Evolutionary conservation across 2,797 vertebrate species (phyloP).

Genomic region (Sparus aurata): DNA sequence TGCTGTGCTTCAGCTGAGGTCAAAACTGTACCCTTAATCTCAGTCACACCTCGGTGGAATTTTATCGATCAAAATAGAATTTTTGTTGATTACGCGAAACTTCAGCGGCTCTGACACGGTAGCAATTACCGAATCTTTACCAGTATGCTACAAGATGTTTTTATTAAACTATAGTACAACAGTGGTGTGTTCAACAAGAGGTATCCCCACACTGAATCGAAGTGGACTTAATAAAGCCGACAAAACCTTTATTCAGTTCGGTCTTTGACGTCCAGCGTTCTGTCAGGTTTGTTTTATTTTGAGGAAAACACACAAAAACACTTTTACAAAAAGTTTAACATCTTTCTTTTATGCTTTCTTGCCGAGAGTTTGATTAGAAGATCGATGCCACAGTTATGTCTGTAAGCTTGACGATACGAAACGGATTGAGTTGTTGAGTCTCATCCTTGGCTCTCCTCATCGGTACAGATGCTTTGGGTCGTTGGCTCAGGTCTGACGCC

Average conservation of each 20-base stretch:
- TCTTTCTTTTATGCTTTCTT: not conserved
- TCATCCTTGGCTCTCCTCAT: too few relatives aligned
- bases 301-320: not conserved
- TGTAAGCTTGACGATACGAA: not conserved
- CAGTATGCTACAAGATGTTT: not conserved
- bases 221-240: slow-evolving; percentile 23
- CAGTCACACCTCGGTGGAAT: slow-evolving; percentile 47
- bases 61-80: slow-evolving; percentile 54
- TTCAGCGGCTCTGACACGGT: slow-evolving; percentile 41
- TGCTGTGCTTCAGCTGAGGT: slow-evolving; percentile 58
- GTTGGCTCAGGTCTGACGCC: too few relatives aligned
- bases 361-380: not conserved
- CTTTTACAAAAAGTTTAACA: not conserved
- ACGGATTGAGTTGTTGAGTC: not conserved
- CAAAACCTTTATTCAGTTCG: slow-evolving; percentile 17
- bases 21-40: slow-evolving; percentile 58
- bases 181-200: too few relatives aligned
- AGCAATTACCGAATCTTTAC: slow-evolving; percentile 38
- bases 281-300: not conserved
- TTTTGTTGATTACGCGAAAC: slow-evolving; percentile 51
- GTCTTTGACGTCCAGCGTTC: not conserved
- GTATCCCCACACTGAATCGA: slow-evolving; percentile 3
- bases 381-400: not conserved
- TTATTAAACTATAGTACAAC: slow-evolving; percentile 1
- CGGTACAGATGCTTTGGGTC: too few relatives aligned